Percentiles rank a stretch among this genome's conserved stretches.
Evolutionary conservation across 2,113 vertebrate genomes (phyloP).

Genomic region (Dicentrarchus labrax): DNA sequence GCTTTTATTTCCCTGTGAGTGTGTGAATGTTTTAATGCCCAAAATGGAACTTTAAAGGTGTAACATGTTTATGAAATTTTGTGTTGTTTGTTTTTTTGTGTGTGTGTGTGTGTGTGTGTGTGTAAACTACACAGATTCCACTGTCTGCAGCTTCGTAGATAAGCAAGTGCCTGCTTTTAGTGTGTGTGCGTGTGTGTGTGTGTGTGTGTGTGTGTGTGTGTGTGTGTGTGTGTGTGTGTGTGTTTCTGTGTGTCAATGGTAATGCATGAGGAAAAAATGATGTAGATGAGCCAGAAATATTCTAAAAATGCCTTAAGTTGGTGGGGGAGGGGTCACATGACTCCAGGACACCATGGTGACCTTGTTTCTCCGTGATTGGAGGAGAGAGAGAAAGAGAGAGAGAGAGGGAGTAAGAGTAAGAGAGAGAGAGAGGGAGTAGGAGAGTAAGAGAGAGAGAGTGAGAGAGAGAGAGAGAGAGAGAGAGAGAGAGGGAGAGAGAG

Average conservation of each 20-base stretch:
- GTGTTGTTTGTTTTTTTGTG: background rate
- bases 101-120: background rate
- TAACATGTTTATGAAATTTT: background rate
- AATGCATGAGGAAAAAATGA: constrained; percentile 65
- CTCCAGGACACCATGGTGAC: constrained; percentile 60
- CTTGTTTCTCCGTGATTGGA: constrained; percentile 50
- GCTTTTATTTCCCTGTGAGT: background rate
- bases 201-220: background rate
- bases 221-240: background rate
- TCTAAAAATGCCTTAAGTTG: constrained; percentile 78
- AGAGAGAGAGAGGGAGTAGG: no score
- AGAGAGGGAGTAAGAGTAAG: background rate
- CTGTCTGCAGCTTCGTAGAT: background rate
- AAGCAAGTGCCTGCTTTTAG: background rate
- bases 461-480: no score
- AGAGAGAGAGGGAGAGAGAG: background rate
- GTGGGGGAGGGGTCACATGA: constrained; percentile 78
- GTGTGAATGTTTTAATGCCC: background rate
- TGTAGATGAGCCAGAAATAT: constrained; percentile 60
- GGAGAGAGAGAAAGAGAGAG: background rate
- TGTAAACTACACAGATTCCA: background rate
- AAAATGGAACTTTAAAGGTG: background rate
- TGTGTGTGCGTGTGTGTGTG: background rate
- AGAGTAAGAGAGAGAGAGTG: no score
- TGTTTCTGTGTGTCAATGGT: background rate